These are phyloP conservation scores for Brachirus orientalis DNA, from an alignment of 2,113 vertebrate genomes.

Conservation along the genomic window DNA sequence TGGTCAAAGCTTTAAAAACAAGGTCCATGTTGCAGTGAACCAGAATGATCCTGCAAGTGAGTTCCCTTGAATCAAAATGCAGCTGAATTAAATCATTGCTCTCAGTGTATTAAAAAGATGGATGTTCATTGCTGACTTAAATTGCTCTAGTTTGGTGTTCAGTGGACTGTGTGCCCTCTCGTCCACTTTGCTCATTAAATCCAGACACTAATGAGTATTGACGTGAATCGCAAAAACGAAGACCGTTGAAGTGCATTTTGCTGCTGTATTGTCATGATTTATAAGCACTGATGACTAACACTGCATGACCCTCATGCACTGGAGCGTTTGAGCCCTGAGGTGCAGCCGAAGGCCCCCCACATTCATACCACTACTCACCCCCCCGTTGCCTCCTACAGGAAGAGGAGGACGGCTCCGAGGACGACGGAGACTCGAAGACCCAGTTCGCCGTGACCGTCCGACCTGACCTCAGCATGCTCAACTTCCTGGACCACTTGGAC, in stretches of 20 bases:
- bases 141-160: neutral
- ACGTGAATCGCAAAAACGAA: conserved; percentile 10
- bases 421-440: conserved; percentile 83
- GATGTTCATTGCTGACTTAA: neutral
- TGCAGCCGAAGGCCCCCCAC: neutral
- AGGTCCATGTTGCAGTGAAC: conserved; percentile 4
- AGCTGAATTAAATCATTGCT: neutral
- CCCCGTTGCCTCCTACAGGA: conserved; percentile 77
- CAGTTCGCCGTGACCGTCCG: conserved; percentile 82
- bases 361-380: neutral
- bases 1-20: conserved; percentile 1
- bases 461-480: conserved; percentile 84
- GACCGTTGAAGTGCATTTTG: neutral
- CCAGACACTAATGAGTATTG: conserved; percentile 13
- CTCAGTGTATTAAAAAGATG: neutral
- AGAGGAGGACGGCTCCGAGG: conserved; percentile 94
- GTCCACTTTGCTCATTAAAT: conserved; percentile 28
- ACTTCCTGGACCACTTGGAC: conserved; percentile 91
- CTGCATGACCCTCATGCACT: conserved; percentile 30
- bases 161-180: conserved; percentile 5
- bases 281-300: conserved; percentile 52
- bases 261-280: conserved; percentile 32
- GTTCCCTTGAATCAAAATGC: neutral
- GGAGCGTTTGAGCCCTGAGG: conserved; percentile 21
- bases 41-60: neutral